Evolutionary conservation across 2,113 vertebrate genomes (phyloP), one percentile per base, ranked within the genome.

Genomic region (Callionymus lyra): DNA sequence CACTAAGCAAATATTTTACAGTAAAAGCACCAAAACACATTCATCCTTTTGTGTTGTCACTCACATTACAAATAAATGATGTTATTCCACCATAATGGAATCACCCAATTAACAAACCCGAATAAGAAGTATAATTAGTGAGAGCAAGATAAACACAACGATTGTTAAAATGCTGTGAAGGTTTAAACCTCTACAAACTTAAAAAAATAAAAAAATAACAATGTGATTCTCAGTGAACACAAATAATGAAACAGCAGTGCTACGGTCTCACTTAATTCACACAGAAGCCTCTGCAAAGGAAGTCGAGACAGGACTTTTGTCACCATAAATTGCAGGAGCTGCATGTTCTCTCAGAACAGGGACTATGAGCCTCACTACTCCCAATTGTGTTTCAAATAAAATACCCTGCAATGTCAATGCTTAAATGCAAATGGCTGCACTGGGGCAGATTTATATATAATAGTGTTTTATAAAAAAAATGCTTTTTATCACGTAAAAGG

Each of bases 91-190:
- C 21, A 27, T 27, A 4, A 27, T 27, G 8, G 8, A 27, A 27
- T 27, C 21, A 27, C 21, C 21, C 21, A 27, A 27, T 27, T 4
- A 27, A 27, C 21, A 8, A 8, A 27, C 21, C 21, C 21, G 21
- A 27, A 27, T 27, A 27, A 27, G 21, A 27, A 27, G n/a, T n/a
- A n/a, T n/a, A n/a, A n/a, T n/a, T n/a, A n/a, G n/a, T n/a, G n/a
- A n/a, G n/a, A n/a, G n/a, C n/a, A 27, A 27, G 8, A 27, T 8
- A 27, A 27, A 27, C 21, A 27, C 8, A 80, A 76, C 65, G 74
- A 65, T 70, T 68, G 65, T 32, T n/a, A n/a, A 65, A 50, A 68
- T 38, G 62, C 70, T 67, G 53, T n/a, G n/a, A 47, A 34, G 50
- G 53, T 31, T 49, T 38, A 54, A 65, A 70, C 59, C 52, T 50